Conservation (phyloP, 2,113 vertebrate species). For the Empidonax alnorum region DNA sequence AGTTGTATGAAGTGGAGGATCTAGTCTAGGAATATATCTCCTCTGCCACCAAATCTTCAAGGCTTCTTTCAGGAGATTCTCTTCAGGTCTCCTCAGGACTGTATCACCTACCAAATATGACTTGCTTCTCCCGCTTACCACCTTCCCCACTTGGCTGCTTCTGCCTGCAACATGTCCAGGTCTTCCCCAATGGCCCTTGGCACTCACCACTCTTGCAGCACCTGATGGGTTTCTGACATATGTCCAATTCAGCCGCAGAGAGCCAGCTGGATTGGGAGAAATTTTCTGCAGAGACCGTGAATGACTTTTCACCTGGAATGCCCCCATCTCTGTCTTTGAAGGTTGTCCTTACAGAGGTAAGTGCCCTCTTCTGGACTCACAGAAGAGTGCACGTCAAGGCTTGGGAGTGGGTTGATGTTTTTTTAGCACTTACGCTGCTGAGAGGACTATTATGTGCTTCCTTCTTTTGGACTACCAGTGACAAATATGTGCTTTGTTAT, state of each 20-base stretch:
- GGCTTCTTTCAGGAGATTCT: background rate
- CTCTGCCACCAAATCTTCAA: background rate
- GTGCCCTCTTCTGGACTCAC: background rate
- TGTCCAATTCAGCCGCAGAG: background rate
- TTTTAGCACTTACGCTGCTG: background rate
- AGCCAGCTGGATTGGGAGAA: background rate
- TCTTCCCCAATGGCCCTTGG: background rate
- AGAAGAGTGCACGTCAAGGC: rapidly evolving
- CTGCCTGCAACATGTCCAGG: rapidly evolving
- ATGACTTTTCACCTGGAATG: background rate
- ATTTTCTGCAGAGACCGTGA: background rate
- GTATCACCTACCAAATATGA: background rate
- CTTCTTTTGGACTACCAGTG: background rate
- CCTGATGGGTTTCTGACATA: rapidly evolving
- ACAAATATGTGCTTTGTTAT: background rate
- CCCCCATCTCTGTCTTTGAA: background rate
- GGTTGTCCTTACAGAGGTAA: background rate
- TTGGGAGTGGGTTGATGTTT: background rate
- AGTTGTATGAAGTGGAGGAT: background rate
- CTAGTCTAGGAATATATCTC: background rate
- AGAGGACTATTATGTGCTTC: background rate
- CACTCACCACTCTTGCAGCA: background rate
- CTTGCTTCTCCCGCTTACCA: background rate
- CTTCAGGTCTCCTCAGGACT: background rate
- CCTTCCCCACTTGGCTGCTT: background rate